Percentiles rank a stretch among this genome's conserved stretches.
Evolutionary conservation across 1,140 invertebrate genomes (phyloP).

Genomic region (Dinoponera quadriceps): DNA sequence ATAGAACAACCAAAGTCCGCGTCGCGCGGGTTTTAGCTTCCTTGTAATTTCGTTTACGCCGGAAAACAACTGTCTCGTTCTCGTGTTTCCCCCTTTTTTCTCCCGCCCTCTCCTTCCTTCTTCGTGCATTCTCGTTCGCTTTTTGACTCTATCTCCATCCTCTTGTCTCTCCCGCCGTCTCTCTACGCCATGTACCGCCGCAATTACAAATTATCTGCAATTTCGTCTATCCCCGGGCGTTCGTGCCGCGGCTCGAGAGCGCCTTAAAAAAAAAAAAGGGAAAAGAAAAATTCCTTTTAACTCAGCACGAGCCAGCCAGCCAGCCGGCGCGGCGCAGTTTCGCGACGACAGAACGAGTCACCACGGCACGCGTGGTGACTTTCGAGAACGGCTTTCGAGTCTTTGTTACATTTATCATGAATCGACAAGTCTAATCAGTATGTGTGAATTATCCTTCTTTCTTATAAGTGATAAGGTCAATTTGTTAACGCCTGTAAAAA

Average conservation of each 20-base stretch:
- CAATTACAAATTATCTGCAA: conserved; percentile 77
- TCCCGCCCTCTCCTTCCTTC: conserved; percentile 15
- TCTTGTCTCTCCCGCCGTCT: conserved; percentile 12
- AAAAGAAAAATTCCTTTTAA: conserved; percentile 49
- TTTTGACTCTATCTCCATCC: conserved; percentile 51
- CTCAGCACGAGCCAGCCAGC: background rate
- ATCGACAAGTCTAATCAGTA: conserved; percentile 19
- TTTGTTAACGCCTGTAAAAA: too few relatives aligned
- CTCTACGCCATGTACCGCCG: conserved; percentile 38
- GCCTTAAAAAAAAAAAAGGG: conserved; percentile 45
- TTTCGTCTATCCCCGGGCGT: conserved; percentile 67
- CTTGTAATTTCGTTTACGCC: conserved; percentile 75
- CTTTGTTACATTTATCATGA: background rate
- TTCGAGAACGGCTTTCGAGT: background rate
- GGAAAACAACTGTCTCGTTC: conserved; percentile 71
- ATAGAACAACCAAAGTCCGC: conserved; percentile 65
- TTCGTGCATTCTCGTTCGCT: conserved; percentile 41
- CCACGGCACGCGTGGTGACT: conserved; percentile 14
- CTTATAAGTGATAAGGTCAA: too few relatives aligned
- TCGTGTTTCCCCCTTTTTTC: conserved; percentile 29
- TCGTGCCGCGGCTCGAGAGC: conserved; percentile 40
- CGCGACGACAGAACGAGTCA: conserved; percentile 4
- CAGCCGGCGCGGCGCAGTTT: background rate
- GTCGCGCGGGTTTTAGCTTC: conserved; percentile 65
- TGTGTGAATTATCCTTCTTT: too few relatives aligned